Conservation (phyloP, 1,140 invertebrate species). For the Temnothorax longispinosus region DNA sequence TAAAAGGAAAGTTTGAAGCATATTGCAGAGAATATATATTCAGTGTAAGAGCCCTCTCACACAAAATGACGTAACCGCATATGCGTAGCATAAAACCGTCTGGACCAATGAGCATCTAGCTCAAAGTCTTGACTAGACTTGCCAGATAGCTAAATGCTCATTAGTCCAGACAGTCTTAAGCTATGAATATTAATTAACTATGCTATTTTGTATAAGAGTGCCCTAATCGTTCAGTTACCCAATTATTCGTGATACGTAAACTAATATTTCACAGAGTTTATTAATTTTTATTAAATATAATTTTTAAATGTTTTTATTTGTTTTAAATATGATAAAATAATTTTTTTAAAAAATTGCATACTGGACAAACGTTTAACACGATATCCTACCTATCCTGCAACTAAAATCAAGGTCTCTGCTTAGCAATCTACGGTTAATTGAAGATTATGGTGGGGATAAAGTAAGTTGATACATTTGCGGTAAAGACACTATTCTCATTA, state of each 20-base stretch:
- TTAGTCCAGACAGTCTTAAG: no score
- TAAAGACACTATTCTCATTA: conserved; percentile 37
- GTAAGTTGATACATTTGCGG: conserved; percentile 41
- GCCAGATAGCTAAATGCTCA: no score
- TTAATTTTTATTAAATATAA: not conserved
- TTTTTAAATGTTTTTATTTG: not conserved
- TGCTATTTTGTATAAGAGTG: no score
- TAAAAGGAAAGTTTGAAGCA: not conserved
- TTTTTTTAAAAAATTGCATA: not conserved
- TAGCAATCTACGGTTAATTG: conserved; percentile 18
- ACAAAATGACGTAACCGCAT: no score
- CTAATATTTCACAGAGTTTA: not conserved
- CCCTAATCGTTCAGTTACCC: no score
- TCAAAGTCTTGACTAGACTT: no score
- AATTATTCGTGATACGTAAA: not conserved
- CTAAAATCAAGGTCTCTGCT: not conserved
- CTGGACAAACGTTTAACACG: not conserved
- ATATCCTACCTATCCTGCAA: not conserved
- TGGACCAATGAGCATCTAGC: no score
- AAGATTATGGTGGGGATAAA: conserved; percentile 35
- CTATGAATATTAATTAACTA: no score
- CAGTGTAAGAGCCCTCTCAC: not conserved
- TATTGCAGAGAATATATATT: not conserved
- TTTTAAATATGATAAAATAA: not conserved
- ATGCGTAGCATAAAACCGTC: no score